Evolutionary conservation across 2,888 invertebrate species (phyloP).

Genomic region (Luperina nickerlii): DNA sequence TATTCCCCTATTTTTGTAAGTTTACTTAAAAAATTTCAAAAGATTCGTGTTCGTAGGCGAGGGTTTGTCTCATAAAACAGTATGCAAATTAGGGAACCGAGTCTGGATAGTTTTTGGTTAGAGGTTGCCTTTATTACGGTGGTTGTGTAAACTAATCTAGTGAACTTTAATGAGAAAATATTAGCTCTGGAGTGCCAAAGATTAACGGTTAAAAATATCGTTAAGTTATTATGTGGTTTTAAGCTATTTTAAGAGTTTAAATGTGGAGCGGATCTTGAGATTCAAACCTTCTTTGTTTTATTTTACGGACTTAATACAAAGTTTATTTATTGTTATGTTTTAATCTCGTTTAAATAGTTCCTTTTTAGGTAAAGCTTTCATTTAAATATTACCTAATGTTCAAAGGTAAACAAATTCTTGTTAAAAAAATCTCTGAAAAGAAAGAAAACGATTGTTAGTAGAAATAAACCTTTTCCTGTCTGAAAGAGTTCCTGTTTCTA

Average conservation of each 20-base stretch:
- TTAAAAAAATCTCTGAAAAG: neutral
- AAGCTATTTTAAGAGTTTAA: neutral
- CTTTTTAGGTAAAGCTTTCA: neutral
- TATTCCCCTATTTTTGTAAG: neutral
- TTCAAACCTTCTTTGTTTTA: neutral
- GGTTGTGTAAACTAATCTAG: conserved; percentile 47
- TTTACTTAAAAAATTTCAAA: conserved; percentile 18
- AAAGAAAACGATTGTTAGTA: neutral
- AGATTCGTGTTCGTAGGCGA: neutral
- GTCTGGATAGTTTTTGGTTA: conserved; percentile 52
- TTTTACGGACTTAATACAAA: neutral
- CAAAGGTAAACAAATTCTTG: neutral
- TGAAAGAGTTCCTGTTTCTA: conserved; percentile 39
- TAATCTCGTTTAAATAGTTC: neutral
- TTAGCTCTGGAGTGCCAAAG: conserved; percentile 6
- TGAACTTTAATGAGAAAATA: conserved; percentile 31
- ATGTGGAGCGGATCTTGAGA: neutral
- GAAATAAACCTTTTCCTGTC: conserved; percentile 24
- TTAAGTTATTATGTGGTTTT: conserved; percentile 17
- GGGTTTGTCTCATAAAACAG: conserved; percentile 19
- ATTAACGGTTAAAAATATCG: conserved; percentile 5
- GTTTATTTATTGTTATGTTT: neutral
- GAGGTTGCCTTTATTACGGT: conserved; percentile 33
- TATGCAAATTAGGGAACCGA: conserved; percentile 53
- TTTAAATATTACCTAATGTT: neutral